Conservation (phyloP, 2,113 vertebrate species). For the Lutjanus erythropterus region DNA sequence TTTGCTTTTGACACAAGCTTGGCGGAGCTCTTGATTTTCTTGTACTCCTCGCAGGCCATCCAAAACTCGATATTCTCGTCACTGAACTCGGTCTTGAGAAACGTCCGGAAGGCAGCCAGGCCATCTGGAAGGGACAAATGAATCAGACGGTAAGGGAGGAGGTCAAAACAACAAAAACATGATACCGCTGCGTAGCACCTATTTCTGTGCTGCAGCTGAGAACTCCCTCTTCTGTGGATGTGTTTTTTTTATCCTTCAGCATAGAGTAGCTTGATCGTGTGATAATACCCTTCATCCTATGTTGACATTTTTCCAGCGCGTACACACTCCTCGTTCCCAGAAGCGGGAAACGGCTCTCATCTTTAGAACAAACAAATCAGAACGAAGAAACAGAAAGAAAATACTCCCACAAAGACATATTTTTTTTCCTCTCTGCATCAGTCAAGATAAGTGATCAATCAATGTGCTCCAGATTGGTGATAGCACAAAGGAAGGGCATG, state of each 20-base stretch:
- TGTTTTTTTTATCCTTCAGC: background rate
- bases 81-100: conserved; percentile 95
- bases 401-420: conserved; percentile 25
- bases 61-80: conserved; percentile 99
- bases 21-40: conserved; percentile 89
- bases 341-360: conserved; percentile 35
- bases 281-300: conserved; percentile 8
- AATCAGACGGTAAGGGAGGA: background rate
- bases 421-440: conserved; percentile 29
- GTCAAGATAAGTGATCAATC: conserved; percentile 68
- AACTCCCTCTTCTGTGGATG: background rate
- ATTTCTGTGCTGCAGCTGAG: conserved; percentile 11
- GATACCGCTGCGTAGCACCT: background rate
- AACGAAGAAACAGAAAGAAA: no score
- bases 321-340: conserved; percentile 37
- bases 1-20: conserved; percentile 91
- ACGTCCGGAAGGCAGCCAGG: conserved; percentile 90
- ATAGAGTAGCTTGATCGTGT: background rate
- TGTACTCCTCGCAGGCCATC: conserved; percentile 96
- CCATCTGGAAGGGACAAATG: conserved; percentile 84
- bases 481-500: conserved; percentile 53
- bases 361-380: conserved; percentile 45
- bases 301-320: conserved; percentile 22
- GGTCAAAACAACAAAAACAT: conserved; percentile 2
- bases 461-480: conserved; percentile 29